Percentiles rank a stretch among this genome's conserved stretches.
These are phyloP conservation scores for Zoanthus gigantus DNA, from an alignment of 92 coral and sea anemone genomes.

Conservation along the genomic window DNA sequence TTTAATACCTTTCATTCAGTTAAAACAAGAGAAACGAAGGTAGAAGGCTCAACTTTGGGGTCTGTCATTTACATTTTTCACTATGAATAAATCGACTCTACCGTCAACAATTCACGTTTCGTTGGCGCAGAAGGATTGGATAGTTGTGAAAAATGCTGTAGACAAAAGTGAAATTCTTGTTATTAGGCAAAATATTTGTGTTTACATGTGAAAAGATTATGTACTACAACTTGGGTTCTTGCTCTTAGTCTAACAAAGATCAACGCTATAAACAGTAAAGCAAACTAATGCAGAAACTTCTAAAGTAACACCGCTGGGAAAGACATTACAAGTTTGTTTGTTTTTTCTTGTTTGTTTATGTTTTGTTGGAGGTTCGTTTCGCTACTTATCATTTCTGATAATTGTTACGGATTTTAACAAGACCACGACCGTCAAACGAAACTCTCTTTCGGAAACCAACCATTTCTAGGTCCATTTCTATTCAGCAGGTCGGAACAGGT, in stretches of 20 bases:
- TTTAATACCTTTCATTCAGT: background rate
- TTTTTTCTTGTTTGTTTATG: background rate
- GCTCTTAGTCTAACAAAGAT: background rate
- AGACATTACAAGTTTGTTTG: background rate
- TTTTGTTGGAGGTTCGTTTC: background rate
- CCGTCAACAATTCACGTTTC: too few species aligned
- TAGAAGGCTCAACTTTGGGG: background rate
- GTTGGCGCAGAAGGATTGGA: background rate
- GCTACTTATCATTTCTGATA: background rate
- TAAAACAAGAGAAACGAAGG: background rate
- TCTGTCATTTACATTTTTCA: background rate
- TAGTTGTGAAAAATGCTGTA: background rate
- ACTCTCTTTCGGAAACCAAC: background rate
- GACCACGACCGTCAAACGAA: background rate
- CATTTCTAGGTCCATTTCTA: background rate
- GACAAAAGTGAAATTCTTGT: background rate
- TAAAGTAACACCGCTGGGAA: background rate
- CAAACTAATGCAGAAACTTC: background rate
- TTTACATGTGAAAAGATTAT: background rate
- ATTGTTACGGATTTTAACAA: background rate
- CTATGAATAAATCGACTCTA: background rate
- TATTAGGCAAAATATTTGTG: background rate
- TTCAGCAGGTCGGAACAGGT: slow-evolving; percentile 52
- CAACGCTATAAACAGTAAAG: background rate
- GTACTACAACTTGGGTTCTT: background rate